Conservation (phyloP, 1,140 invertebrate species). For the Tribolium castaneum region DNA sequence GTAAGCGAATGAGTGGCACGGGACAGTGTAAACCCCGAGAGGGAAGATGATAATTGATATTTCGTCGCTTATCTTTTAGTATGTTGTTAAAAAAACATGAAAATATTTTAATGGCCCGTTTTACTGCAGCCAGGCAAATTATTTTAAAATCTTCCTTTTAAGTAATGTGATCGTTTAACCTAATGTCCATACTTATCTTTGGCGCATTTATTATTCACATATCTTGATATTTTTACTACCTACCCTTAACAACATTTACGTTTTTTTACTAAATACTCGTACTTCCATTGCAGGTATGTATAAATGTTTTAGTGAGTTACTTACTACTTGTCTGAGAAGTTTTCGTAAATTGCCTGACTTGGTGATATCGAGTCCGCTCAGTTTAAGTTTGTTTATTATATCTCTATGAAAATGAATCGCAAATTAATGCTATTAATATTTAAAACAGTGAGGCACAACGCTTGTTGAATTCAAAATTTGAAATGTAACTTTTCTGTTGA, state of each 20-base stretch:
- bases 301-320: background rate
- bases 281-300: no score
- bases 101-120: background rate
- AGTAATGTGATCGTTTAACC: background rate
- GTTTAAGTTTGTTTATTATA: slow-evolving; percentile 1
- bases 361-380: background rate
- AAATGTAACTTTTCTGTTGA: slow-evolving; percentile 36
- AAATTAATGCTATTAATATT: slow-evolving; percentile 25
- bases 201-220: background rate
- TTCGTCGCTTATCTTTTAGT: background rate
- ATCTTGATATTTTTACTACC: no score
- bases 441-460: slow-evolving; percentile 13
- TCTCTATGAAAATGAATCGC: slow-evolving; percentile 19
- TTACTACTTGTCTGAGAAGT: no score
- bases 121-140: background rate
- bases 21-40: background rate
- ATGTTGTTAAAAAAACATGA: background rate
- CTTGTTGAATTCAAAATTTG: slow-evolving; percentile 31
- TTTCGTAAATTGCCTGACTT: background rate
- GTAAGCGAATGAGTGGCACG: background rate
- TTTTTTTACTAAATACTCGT: no score
- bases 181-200: background rate
- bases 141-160: background rate
- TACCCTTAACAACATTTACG: no score
- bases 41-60: background rate